Evolutionary conservation across 2,113 vertebrate species (phyloP), one percentile per base, ranked within the genome.

Genomic region (Colossoma macropomum): DNA sequence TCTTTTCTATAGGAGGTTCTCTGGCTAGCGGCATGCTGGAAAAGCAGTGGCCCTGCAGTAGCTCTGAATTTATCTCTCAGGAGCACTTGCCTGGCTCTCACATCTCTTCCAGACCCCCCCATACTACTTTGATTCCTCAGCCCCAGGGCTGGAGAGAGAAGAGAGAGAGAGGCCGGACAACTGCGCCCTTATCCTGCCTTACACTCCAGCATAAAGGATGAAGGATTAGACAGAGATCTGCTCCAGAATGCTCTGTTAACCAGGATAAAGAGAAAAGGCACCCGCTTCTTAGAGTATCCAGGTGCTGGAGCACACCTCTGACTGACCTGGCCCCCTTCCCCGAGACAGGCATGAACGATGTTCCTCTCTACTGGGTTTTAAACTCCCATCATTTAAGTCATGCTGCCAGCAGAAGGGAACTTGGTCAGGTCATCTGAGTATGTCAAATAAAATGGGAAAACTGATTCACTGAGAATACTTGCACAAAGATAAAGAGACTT

Each of bases 51-150:
- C 34, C n/a, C 68, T 84, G 52, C 74, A 69, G 81, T 23, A 76
- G 62, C 66, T 52, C 73, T 86, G 79, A 74, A 60, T 84, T 84
- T 86, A 86, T 86, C 85, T 86, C 82, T 63, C 74, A 59, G n/a
- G 74, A 84, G 81, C 85, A 86, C 74, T 65, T 69, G 70, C 52
- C 68, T 74, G 82, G 82, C 74, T 34, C 71, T 68, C 54, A 50
- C n/a, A 77, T 59, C 71, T 79, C 27, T 17, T 77, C 59, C 75
- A 84, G 82, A 54, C 56, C 65, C 34, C 19, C 66, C 32, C 13
- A 28, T 74, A 63, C 60, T 54, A 50, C 66, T 27, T 71, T 38
- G 81, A 84, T 73, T 86, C 63, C 68, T 84, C 66, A 80, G 59
- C 52, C 56, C 21, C 54, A 48, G 65, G 66, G 32, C 74, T 73